A percentile compares a stretch with the other conserved stretches of the same genome.
phyloP scores from a whole-genome alignment of 2,113 vertebrate genomes.

The Copsychus sechellarum region DNA sequence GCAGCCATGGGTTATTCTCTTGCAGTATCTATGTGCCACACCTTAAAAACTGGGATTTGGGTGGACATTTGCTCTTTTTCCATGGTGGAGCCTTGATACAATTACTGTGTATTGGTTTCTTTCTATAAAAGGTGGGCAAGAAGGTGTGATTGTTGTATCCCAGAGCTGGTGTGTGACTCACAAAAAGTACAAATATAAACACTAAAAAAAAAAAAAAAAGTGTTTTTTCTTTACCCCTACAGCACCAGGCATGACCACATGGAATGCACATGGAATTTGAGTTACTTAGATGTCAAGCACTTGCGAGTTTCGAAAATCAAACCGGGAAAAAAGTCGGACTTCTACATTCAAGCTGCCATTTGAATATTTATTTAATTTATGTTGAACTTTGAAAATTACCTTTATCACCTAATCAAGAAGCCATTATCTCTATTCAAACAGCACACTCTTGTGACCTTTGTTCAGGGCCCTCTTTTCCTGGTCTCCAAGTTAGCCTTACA shows the following conservation, averaged over 20 bases:
- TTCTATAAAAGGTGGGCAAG: accelerated
- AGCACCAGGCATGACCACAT: accelerated
- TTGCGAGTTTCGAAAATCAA: neutral
- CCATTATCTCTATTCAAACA: slow-evolving; percentile 16
- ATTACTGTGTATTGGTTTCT: neutral
- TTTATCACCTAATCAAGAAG: neutral
- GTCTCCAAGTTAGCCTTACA: neutral
- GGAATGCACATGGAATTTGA: neutral
- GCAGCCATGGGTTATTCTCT: neutral
- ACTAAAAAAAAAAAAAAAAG: accelerated
- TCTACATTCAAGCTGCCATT: neutral
- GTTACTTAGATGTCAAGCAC: neutral
- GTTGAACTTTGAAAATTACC: neutral
- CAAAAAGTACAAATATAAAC: neutral
- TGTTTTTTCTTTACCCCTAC: neutral
- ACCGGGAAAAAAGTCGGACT: accelerated
- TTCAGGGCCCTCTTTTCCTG: neutral
- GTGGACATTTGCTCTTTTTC: neutral
- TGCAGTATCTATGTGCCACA: accelerated
- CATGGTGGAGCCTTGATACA: neutral
- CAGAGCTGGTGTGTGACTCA: accelerated
- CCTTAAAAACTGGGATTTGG: too few species aligned
- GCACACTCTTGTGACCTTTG: neutral
- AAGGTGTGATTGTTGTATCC: neutral
- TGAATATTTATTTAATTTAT: neutral